Base-by-base conservation (phyloP, 2,797 vertebrate genomes). In the Falco berigora region DNA sequence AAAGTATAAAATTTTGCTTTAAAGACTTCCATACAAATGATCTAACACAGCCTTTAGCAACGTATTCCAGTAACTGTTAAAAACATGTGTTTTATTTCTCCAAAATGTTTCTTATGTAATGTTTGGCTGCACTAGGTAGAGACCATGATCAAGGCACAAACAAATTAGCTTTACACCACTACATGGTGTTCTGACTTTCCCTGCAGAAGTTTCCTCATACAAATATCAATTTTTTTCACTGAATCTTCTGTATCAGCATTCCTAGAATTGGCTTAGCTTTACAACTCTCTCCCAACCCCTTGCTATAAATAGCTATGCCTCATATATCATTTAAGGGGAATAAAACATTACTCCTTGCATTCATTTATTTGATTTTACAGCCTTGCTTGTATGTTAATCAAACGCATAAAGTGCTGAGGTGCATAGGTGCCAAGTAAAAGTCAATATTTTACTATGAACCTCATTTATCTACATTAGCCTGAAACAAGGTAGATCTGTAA, bases 391-490 rank as follows among this genome's bases (percentile, higher is more conserved):
- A 79, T 98, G 96, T 97, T 98, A 98, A 97, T 98, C 96, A 97
- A 97, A 97, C 27, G 4, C 86, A 71, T 86, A 95, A 97, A 97
- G 81, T 95, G 94, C 96, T 97, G 96, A 97, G 92, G 92, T 96
- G 80, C 91, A 52, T 21, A 93, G 94, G 95, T 96, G 83, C 96
- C 95, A 96, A 96, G 96, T 85, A 95, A 96, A 96, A 97, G 96
- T 97, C 97, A 97, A 96, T 98, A 98, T 97, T 94, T 96, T 94
- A 96, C 87, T 30, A 38, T 91, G 92, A 91, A 76, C 59, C 92
- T 98, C 97, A 97, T 98, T 98, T 97, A 96, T 98, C 97, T 97
- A 88, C 91, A 95, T 98, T 97, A 97, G 95, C 69, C 71, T 94
- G 95, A 96, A 97, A 97, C 92, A 96, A 94, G 96, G 92, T 88